A percentile compares a stretch with the other conserved stretches of the same genome.
These are phyloP conservation scores for Cyprinodon variegatus DNA, from an alignment of 2,113 vertebrate genomes.

Conservation along the genomic window DNA sequence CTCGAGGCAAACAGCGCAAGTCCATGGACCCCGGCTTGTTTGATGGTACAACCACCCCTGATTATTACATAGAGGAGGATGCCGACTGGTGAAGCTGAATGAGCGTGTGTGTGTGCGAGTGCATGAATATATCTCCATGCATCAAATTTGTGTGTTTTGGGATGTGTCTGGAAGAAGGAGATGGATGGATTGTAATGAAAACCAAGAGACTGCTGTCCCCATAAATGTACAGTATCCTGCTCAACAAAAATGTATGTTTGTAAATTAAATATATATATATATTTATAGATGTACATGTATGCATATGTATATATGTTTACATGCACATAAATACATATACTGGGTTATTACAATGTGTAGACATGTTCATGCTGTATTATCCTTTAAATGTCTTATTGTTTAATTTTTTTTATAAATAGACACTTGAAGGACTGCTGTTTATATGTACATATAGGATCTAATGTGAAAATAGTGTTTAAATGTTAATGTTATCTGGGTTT, in stretches of 20 bases:
- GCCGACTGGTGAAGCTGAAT: constrained; percentile 87
- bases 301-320: constrained; percentile 83
- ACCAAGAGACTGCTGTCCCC: constrained; percentile 73
- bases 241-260: constrained; percentile 76
- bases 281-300: constrained; percentile 84
- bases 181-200: constrained; percentile 73
- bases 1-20: constrained; percentile 95
- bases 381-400: constrained; percentile 76
- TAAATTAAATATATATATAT: constrained; percentile 84
- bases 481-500: constrained; percentile 84
- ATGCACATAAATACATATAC: constrained; percentile 77
- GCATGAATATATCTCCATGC: constrained; percentile 26
- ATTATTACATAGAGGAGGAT: constrained; percentile 99
- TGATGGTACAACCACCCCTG: constrained; percentile 93
- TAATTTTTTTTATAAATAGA: constrained; percentile 86
- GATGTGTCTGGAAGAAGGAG: constrained; percentile 20
- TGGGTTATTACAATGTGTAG: constrained; percentile 82
- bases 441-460: constrained; percentile 94
- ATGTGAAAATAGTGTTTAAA: constrained; percentile 88
- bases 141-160: constrained; percentile 52
- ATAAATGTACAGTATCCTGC: constrained; percentile 84
- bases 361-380: constrained; percentile 87
- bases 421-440: constrained; percentile 97
- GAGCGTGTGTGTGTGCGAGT: constrained; percentile 78
- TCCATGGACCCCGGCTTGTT: constrained; percentile 96